phyloP scores from a whole-genome alignment of 1,140 invertebrate species.

The Drosophila auraria region DNA sequence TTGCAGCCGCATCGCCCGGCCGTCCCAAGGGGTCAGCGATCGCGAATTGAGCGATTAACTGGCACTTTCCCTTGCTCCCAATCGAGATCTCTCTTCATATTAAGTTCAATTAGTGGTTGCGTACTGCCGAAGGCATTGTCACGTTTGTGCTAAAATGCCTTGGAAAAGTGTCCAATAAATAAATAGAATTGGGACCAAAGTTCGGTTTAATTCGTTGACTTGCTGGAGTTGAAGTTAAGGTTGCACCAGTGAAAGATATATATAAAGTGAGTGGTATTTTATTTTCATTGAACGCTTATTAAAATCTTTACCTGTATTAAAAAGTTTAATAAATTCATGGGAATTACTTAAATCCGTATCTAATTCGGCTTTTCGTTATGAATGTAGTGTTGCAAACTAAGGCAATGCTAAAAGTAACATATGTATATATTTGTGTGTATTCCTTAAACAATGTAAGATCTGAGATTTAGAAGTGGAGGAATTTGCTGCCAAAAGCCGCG shows the following conservation, averaged over 20 bases:
- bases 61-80: conserved; percentile 59
- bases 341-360: too few relatives aligned
- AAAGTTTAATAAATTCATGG: too few relatives aligned
- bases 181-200: background rate
- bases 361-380: too few relatives aligned
- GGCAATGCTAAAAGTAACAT: too few relatives aligned
- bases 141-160: background rate
- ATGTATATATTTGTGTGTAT: too few relatives aligned
- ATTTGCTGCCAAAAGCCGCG: background rate
- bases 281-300: too few relatives aligned
- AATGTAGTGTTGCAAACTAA: too few relatives aligned
- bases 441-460: too few relatives aligned
- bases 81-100: conserved; percentile 13
- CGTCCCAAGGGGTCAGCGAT: conserved; percentile 19
- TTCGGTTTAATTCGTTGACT: background rate
- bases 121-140: background rate
- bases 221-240: too few relatives aligned
- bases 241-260: too few relatives aligned
- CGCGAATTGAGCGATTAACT: conserved; percentile 66
- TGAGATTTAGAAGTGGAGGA: too few relatives aligned
- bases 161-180: background rate
- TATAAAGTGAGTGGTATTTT: background rate
- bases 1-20: conserved; percentile 6
- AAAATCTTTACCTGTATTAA: too few relatives aligned
- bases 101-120: conserved; percentile 1